Evolutionary conservation across 2,888 invertebrate species (phyloP).

Genomic region (Notodonta ziczac): DNA sequence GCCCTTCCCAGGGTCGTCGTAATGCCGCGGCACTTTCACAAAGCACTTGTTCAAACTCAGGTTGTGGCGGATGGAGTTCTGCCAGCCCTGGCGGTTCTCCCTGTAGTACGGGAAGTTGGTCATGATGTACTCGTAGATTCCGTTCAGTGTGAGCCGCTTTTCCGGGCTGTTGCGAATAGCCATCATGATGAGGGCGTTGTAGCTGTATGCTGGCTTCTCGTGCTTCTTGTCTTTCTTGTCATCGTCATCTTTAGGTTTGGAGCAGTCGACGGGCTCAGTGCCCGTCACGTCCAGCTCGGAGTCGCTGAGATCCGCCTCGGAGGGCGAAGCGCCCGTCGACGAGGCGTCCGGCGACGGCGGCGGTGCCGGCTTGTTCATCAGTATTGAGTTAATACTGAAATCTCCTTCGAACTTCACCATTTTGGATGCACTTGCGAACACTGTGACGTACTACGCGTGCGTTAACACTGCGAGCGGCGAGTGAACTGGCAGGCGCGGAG

Average conservation of each 20-base stretch:
- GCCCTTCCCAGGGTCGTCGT: slow-evolving; percentile 99
- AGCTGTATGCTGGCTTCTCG: slow-evolving; percentile 98
- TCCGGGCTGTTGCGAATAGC: slow-evolving; percentile 98
- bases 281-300: slow-evolving; percentile 91
- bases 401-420: slow-evolving; percentile 87
- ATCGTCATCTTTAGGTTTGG: slow-evolving; percentile 77
- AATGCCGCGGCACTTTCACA: slow-evolving; percentile 98
- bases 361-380: slow-evolving; percentile 85
- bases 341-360: slow-evolving; percentile 74
- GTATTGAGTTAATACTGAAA: slow-evolving; percentile 92
- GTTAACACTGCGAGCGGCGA: slow-evolving; percentile 65
- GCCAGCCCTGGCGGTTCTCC: slow-evolving; percentile 99
- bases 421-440: slow-evolving; percentile 59
- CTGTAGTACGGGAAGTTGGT: slow-evolving; percentile 99
- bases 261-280: slow-evolving; percentile 89
- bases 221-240: slow-evolving; percentile 86
- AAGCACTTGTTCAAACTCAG: slow-evolving; percentile 99
- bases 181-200: slow-evolving; percentile 99
- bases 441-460: slow-evolving; percentile 61
- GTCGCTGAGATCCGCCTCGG: slow-evolving; percentile 83
- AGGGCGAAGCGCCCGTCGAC: slow-evolving; percentile 67
- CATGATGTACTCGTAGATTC: slow-evolving; percentile 99
- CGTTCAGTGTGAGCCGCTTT: slow-evolving; percentile 96
- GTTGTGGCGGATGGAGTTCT: slow-evolving; percentile 99
- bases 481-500: slow-evolving; percentile 77